Evolutionary conservation across 1,140 invertebrate genomes (phyloP).

Genomic region (Thaumatotibia leucotreta): DNA sequence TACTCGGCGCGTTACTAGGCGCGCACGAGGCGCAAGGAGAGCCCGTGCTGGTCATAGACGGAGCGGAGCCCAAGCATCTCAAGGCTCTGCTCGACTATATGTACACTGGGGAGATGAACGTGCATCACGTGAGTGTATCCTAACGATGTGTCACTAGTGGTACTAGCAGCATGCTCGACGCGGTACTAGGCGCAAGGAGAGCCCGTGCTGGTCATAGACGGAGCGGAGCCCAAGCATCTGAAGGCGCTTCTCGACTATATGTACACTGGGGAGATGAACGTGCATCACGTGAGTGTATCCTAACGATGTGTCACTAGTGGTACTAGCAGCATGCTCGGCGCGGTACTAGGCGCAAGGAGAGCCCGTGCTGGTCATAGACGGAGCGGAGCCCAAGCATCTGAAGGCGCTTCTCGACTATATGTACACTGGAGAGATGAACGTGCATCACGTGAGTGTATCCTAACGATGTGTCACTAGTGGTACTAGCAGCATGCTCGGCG

Average conservation of each 20-base stretch:
- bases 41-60: constrained; percentile 79
- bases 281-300: neutral
- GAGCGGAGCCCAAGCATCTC: constrained; percentile 87
- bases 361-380: constrained; percentile 79
- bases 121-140: constrained; percentile 87
- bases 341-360: constrained; percentile 85
- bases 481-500: constrained; percentile 86
- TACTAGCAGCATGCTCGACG: constrained; percentile 86
- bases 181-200: constrained; percentile 85
- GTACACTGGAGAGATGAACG: constrained; percentile 84
- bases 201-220: constrained; percentile 79
- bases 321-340: constrained; percentile 86
- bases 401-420: constrained; percentile 89
- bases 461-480: too few relatives aligned
- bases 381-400: constrained; percentile 90
- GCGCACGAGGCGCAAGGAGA: constrained; percentile 84
- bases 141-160: constrained; percentile 39
- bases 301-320: too few relatives aligned
- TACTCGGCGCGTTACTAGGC: constrained; percentile 91
- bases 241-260: constrained; percentile 89
- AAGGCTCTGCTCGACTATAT: constrained; percentile 91
- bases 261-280: constrained; percentile 84
- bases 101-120: constrained; percentile 97
- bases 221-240: constrained; percentile 90
- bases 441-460: neutral